These are phyloP conservation scores for Lipotes vexillifer DNA, from an alignment of 2,113 vertebrate genomes.

Conservation along the genomic window DNA sequence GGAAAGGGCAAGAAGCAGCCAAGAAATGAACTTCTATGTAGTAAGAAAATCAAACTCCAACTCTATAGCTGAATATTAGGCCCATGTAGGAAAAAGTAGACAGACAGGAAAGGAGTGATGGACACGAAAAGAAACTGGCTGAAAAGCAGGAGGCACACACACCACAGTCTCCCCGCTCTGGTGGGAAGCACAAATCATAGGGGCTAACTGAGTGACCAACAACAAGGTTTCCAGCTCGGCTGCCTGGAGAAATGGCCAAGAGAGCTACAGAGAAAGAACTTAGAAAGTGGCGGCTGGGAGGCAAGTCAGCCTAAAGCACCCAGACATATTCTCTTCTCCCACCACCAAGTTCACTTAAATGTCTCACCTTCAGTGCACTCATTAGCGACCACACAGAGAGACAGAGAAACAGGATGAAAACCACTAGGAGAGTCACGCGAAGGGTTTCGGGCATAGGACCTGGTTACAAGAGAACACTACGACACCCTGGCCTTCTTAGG, in stretches of 20 bases:
- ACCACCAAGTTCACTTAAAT: not conserved
- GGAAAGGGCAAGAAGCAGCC: not conserved
- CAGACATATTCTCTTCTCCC: not conserved
- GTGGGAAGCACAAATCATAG: not conserved
- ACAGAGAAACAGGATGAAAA: not conserved
- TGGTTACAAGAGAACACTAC: not conserved
- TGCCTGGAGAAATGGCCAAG: not conserved
- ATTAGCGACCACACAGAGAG: not conserved
- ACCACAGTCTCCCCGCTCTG: accelerated
- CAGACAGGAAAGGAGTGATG: not conserved
- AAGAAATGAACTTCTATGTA: not conserved
- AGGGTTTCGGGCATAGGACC: conserved; percentile 37
- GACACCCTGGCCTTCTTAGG: not conserved
- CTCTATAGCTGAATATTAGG: not conserved
- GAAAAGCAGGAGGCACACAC: not conserved
- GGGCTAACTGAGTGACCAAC: not conserved
- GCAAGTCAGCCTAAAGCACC: accelerated
- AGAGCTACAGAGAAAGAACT: not conserved
- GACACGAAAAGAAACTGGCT: not conserved
- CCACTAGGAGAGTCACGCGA: not conserved
- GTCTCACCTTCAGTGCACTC: not conserved
- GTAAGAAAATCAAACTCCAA: not conserved
- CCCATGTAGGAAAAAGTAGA: not conserved
- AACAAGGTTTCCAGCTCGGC: not conserved
- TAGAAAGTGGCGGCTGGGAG: accelerated